Conservation (phyloP, 2,113 vertebrate genomes). For the Chauna torquata region DNA sequence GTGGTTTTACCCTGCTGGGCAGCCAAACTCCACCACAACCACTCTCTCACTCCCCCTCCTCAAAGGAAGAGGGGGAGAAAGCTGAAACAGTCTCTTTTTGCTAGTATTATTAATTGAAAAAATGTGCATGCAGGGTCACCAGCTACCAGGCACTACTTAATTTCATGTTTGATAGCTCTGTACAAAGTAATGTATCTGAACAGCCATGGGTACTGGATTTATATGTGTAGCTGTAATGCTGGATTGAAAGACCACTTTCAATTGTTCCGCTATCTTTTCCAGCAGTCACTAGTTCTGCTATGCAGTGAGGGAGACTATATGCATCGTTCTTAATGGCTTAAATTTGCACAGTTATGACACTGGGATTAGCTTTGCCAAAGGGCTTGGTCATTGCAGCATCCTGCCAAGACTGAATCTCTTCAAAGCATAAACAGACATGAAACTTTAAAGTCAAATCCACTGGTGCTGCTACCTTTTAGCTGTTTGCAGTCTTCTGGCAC, state of each 20-base stretch:
- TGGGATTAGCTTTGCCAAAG: neutral
- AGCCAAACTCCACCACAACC: too few relatives aligned
- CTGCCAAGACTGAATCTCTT: neutral
- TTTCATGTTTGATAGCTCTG: neutral
- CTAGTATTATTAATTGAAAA: neutral
- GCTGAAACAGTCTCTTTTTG: neutral
- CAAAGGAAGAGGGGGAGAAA: too few relatives aligned
- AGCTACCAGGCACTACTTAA: neutral
- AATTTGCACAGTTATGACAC: neutral
- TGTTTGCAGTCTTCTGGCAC: neutral
- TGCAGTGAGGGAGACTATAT: neutral
- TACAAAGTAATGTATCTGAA: neutral
- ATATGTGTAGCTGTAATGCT: neutral
- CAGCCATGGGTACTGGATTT: neutral
- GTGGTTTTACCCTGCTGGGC: too few relatives aligned
- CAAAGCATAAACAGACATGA: neutral
- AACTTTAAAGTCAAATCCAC: neutral
- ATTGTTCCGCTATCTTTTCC: neutral
- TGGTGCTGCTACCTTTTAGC: neutral
- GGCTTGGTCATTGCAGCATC: neutral
- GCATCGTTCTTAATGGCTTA: neutral
- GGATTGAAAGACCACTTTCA: neutral
- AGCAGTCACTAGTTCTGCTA: neutral
- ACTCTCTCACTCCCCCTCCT: too few relatives aligned
- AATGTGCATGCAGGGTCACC: neutral